Evolutionary conservation across 1,140 invertebrate species (phyloP).

Genomic region (Cydia splendana): DNA sequence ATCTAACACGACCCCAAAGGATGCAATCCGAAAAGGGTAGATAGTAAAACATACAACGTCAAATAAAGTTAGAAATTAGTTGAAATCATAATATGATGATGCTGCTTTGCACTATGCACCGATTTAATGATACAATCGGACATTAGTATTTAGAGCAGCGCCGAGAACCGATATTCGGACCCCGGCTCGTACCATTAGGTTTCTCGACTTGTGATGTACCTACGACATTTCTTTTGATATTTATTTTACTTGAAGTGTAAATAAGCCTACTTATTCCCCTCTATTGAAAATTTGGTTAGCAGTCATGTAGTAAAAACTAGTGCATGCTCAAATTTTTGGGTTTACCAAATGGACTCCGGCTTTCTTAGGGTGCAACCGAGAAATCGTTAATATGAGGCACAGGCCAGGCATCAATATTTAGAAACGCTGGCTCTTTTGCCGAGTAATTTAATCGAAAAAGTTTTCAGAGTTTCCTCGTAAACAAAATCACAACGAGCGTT

Average conservation of each 20-base stretch:
- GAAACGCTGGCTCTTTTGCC: background rate
- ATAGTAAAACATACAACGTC: background rate
- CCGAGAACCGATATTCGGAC: too few relatives aligned
- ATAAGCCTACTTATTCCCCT: too few relatives aligned
- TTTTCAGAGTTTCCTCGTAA: slow-evolving; percentile 7
- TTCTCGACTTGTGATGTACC: too few relatives aligned
- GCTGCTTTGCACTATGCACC: background rate
- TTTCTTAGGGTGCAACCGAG: background rate
- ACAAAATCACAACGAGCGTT: slow-evolving; percentile 26
- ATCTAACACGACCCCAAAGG: background rate
- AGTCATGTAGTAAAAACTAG: too few relatives aligned
- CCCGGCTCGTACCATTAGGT: too few relatives aligned
- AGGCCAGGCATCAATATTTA: slow-evolving; percentile 11
- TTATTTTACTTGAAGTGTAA: too few relatives aligned
- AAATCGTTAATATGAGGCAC: background rate
- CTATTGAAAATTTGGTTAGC: too few relatives aligned
- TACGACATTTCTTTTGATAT: too few relatives aligned
- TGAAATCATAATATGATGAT: background rate
- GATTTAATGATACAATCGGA: background rate
- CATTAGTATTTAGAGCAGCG: too few relatives aligned
- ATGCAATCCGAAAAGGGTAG: background rate
- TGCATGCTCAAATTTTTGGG: too few relatives aligned
- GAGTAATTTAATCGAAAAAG: slow-evolving; percentile 31
- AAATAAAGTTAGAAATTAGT: background rate
- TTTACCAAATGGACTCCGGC: too few relatives aligned